These are phyloP conservation scores for Magallana ariakensis DNA, from an alignment of 1,140 invertebrate genomes.

Conservation along the genomic window DNA sequence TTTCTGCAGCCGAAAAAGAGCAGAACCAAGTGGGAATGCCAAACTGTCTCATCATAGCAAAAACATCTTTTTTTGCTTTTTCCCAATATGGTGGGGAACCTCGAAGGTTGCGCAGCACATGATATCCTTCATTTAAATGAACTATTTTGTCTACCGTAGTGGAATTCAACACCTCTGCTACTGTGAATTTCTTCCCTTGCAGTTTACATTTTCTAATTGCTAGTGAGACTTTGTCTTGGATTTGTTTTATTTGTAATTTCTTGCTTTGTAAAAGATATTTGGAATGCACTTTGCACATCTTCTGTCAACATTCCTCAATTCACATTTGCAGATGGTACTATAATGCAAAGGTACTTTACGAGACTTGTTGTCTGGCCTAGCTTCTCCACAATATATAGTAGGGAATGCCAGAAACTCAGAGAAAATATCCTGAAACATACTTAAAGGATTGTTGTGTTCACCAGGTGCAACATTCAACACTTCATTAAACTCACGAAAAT, in stretches of 20 bases:
- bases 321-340: slow-evolving; percentile 58
- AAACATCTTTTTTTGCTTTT: slow-evolving; percentile 62
- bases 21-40: slow-evolving; percentile 61
- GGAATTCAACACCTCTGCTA: slow-evolving; percentile 32
- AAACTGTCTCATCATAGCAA: slow-evolving; percentile 68
- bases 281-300: slow-evolving; percentile 57
- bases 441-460: slow-evolving; percentile 51
- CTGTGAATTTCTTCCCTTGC: slow-evolving; percentile 54
- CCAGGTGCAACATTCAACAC: slow-evolving; percentile 32
- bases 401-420: slow-evolving; percentile 58
- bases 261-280: slow-evolving; percentile 63
- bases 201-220: slow-evolving; percentile 50
- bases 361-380: slow-evolving; percentile 44
- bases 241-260: slow-evolving; percentile 60
- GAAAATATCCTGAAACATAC: slow-evolving; percentile 54
- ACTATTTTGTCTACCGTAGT: slow-evolving; percentile 46
- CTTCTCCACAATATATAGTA: slow-evolving; percentile 61
- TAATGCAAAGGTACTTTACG: slow-evolving; percentile 51
- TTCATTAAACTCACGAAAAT: neutral
- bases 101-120: slow-evolving; percentile 55
- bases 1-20: slow-evolving; percentile 63
- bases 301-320: slow-evolving; percentile 58
- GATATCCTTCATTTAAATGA: slow-evolving; percentile 62
- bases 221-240: slow-evolving; percentile 54
- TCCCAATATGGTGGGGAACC: slow-evolving; percentile 62